Base-by-base conservation (phyloP, 2,797 vertebrate genomes). In the Cetoscarus ocellatus region DNA sequence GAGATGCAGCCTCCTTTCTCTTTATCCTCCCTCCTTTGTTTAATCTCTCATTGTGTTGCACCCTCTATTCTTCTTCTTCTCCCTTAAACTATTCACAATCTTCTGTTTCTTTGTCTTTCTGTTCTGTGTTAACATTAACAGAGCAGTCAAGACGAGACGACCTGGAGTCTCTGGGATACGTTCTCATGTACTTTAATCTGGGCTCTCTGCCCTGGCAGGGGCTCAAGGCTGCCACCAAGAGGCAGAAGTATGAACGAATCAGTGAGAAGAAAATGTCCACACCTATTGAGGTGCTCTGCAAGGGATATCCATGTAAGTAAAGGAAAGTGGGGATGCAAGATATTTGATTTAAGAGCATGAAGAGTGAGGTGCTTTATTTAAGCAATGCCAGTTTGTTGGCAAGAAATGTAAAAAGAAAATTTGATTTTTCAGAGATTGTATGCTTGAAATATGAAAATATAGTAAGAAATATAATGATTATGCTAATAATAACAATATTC, bases 201-300 rank as follows among this genome's bases (percentile, higher is more conserved):
- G 97, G 97, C 77, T 98, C 97, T 0, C 92, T 99, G 92, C 97
- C 97, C 73, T 99, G 97, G 97, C 97, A 99, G 87, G 97, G 97
- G 65, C 96, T 99, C 70, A 99, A 99, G 90, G 97, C 97, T 60
- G 97, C 96, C 90, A 99, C 97, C 83, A 99, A 99, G 93, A 94
- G 96, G 87, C 97, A 99, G 94, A 99, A 98, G 80, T 99, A 98
- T 0, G 97, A 99, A 88, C 96, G 97, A 44, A 99, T 99, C 93
- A 98, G 97, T 10, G 97, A 98, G 93, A 99, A 99, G 90, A 98
- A 99, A 88, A 99, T 99, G 97, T 99, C 97, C 38, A 99, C 97
- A 0, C 97, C 97, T 62, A 98, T 98, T 0, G 97, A 98, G 88
- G 94, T 96, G 84, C 96, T 99, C 79, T 99, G 97, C 92, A 98